phyloP scores from a whole-genome alignment of 1,140 invertebrate species.

The Drosophila malerkotliana region DNA sequence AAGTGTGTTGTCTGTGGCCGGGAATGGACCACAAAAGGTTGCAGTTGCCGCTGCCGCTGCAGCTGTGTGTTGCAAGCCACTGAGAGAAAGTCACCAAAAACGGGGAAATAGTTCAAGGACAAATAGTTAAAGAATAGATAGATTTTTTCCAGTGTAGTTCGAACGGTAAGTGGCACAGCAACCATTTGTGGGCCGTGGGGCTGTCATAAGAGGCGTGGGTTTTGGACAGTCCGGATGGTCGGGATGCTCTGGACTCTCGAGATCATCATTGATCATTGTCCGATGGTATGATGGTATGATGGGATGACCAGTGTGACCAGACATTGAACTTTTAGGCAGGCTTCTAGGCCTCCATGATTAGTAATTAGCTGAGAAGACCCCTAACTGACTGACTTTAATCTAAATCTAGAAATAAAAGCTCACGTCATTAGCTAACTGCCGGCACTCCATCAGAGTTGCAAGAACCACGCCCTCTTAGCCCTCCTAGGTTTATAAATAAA shows the following conservation, averaged over 20 bases:
- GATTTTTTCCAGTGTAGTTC: not conserved
- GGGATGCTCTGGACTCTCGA: not conserved
- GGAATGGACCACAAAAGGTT: conserved; percentile 45
- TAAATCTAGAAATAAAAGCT: not conserved
- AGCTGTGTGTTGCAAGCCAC: not conserved
- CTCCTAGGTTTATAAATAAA: conserved; percentile 41
- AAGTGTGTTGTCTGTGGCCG: conserved; percentile 35
- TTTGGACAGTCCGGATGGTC: conserved; percentile 1
- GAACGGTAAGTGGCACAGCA: conserved; percentile 23
- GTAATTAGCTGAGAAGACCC: too few species aligned
- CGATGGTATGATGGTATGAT: conserved; percentile 21
- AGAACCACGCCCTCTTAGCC: not conserved
- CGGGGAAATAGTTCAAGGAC: too few species aligned
- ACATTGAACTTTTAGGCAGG: too few species aligned
- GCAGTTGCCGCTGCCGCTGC: conserved; percentile 16
- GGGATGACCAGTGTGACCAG: conserved; percentile 26
- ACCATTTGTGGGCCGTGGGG: conserved; percentile 33
- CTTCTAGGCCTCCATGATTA: too few species aligned
- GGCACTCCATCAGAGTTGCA: conserved; percentile 10
- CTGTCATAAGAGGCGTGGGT: conserved; percentile 32
- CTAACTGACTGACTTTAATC: too few species aligned
- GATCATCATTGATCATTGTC: conserved; percentile 54
- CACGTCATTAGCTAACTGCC: conserved; percentile 10
- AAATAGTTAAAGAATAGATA: not conserved
- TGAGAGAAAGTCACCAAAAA: not conserved